Evolutionary conservation across 2,113 vertebrate species (phyloP).

Genomic region (Atlantisia rogersi): DNA sequence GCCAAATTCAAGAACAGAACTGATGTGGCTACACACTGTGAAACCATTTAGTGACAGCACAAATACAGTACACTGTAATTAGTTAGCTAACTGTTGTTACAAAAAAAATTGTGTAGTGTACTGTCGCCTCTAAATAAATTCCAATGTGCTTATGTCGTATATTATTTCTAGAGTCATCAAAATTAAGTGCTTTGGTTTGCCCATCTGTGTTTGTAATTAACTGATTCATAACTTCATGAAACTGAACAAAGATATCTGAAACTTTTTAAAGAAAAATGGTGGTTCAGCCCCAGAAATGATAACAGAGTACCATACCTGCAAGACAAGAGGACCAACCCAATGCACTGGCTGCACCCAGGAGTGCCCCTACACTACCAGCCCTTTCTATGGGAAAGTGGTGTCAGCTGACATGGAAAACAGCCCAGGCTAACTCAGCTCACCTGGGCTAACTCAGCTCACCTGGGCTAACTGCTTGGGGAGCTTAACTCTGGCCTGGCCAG

Average conservation of each 20-base stretch:
- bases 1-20: conserved; percentile 60
- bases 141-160: neutral
- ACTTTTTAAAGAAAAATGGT: neutral
- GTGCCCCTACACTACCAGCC: no score
- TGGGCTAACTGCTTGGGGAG: no score
- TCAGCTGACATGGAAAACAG: no score
- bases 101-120: neutral
- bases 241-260: neutral
- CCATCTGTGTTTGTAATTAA: conserved; percentile 10
- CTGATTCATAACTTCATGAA: neutral
- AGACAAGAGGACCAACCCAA: no score
- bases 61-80: conserved; percentile 44
- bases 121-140: neutral
- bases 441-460: no score
- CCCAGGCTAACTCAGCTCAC: no score
- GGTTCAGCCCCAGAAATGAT: no score
- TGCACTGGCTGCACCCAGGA: no score
- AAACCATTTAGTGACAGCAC: conserved; percentile 35
- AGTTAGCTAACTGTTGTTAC: conserved; percentile 7
- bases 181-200: conserved; percentile 20
- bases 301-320: no score
- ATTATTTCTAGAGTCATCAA: conserved; percentile 7
- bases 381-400: no score
- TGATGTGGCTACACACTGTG: conserved; percentile 47
- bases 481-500: no score